These are phyloP conservation scores for Drosophila punjabiensis DNA, from an alignment of 1,140 invertebrate genomes.

Conservation along the genomic window DNA sequence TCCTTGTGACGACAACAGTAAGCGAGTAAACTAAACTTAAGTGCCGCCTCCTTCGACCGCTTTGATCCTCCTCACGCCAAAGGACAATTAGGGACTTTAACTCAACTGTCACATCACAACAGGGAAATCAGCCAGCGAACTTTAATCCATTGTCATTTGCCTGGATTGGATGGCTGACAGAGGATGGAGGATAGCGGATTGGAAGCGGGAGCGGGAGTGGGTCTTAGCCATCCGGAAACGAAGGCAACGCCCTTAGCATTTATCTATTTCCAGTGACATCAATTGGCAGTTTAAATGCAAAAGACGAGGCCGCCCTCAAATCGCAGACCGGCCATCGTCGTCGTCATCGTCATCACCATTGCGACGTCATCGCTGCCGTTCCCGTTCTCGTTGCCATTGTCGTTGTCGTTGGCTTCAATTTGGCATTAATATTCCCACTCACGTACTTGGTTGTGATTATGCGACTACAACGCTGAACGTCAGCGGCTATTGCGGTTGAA, in stretches of 20 bases:
- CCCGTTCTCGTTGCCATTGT: conserved; percentile 23
- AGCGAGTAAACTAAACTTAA: conserved; percentile 1
- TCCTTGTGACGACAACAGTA: conserved; percentile 15
- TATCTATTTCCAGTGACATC: conserved; percentile 77
- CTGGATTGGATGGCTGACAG: conserved; percentile 43
- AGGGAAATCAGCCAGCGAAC: conserved; percentile 36
- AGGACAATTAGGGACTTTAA: conserved; percentile 48
- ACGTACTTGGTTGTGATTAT: conserved; percentile 85
- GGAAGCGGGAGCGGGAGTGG: background rate
- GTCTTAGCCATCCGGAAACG: conserved; percentile 29
- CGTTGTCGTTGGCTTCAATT: conserved; percentile 78
- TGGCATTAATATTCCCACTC: conserved; percentile 85
- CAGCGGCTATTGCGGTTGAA: conserved; percentile 71
- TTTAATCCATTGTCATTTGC: conserved; percentile 73
- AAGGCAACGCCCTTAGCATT: conserved; percentile 43
- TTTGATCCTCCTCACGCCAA: conserved; percentile 54
- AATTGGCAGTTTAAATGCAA: conserved; percentile 85
- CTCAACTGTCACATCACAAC: conserved; percentile 7
- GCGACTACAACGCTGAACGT: conserved; percentile 71
- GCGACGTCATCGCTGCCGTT: conserved; percentile 42
- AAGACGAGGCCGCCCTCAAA: conserved; percentile 76
- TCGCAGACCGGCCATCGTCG: conserved; percentile 66
- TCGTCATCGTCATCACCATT: conserved; percentile 38
- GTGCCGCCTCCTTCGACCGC: conserved; percentile 1
- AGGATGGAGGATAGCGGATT: background rate